Base-by-base conservation (phyloP, 2,888 invertebrate genomes). In the Lochmaea capreae region DNA sequence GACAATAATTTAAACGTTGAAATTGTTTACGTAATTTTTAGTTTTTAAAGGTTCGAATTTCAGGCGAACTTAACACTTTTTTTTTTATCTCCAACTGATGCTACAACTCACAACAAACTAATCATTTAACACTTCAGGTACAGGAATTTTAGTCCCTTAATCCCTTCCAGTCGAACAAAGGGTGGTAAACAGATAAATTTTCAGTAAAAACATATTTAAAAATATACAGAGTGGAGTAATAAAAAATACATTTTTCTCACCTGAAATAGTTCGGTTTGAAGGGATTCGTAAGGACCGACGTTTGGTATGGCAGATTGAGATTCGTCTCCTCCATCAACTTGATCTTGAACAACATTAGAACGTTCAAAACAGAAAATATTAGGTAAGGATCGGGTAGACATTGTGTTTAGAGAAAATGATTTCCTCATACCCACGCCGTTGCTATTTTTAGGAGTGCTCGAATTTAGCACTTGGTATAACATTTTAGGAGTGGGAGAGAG, bases 331-430 rank as follows among this genome's bases (percentile, higher is more conserved):
- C 74, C 75, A 59, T 57, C 62, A 26, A 63, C 61, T 71, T 72
- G 72, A 74, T 77, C 77, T 74, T 74, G 71, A 73, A 77, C 75
- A 75, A 76, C 59, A 73, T 71, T 76, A 74, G 70, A 72, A 61
- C 67, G 66, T 39, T 75, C 71, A 66, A 67, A 33, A 43, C 65
- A 66, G 18, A 66, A 72, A n/a, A 69, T 66, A 61, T 73, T 71
- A 9, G 73, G 73, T 63, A 75, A 65, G 16, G 72, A 75, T 5
- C 72, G 57, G n/a, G 75, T 75, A 22, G 75, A 72, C 70, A 74
- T 74, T 49, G 65, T 57, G 54, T 68, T 75, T 16, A 75, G 46
- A 58, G 75, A 72, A 39, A 72, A 59, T 1, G 75, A 49, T 54
- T 72, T 72, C 12, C 65, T 66, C 59, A 67, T 46, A 5, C 68